Evolutionary conservation across 2,888 invertebrate genomes (phyloP).

Genomic region (Lepidocyrtoides sp.): DNA sequence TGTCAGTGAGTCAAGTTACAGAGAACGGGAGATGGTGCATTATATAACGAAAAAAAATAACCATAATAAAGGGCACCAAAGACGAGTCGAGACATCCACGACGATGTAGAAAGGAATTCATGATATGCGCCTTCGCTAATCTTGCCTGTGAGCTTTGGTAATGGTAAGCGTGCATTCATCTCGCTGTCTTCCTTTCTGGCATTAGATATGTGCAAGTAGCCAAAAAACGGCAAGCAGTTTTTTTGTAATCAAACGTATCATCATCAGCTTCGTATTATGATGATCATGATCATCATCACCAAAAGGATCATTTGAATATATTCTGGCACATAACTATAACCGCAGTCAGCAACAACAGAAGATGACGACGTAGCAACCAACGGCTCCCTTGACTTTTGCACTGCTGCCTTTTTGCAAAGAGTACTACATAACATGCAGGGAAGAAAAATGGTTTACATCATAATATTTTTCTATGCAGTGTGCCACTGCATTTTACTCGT

Average conservation of each 20-base stretch:
- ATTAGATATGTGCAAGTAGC: constrained; percentile 40
- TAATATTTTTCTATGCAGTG: constrained; percentile 17
- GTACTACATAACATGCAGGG: neutral
- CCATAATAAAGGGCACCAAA: neutral
- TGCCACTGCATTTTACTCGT: neutral
- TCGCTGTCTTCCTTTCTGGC: constrained; percentile 20
- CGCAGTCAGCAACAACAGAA: constrained; percentile 32
- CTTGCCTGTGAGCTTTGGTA: constrained; percentile 2
- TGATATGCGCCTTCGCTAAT: constrained; percentile 3
- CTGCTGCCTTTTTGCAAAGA: neutral
- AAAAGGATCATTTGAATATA: constrained; percentile 15
- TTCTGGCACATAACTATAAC: constrained; percentile 53
- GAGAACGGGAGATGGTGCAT: neutral
- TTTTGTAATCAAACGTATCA: constrained; percentile 53
- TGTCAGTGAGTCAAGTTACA: neutral
- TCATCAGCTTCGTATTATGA: neutral
- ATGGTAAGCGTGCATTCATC: constrained; percentile 5
- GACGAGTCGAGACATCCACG: neutral
- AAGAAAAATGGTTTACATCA: neutral
- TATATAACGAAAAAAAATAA: constrained; percentile 16
- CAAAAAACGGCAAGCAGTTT: constrained; percentile 72
- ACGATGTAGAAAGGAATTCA: constrained; percentile 6
- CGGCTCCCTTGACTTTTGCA: constrained; percentile 45
- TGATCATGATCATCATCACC: too few relatives aligned
- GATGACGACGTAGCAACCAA: constrained; percentile 9